Evolutionary conservation across 2,113 vertebrate species (phyloP).

Genomic region (Amblyopsis rosae): DNA sequence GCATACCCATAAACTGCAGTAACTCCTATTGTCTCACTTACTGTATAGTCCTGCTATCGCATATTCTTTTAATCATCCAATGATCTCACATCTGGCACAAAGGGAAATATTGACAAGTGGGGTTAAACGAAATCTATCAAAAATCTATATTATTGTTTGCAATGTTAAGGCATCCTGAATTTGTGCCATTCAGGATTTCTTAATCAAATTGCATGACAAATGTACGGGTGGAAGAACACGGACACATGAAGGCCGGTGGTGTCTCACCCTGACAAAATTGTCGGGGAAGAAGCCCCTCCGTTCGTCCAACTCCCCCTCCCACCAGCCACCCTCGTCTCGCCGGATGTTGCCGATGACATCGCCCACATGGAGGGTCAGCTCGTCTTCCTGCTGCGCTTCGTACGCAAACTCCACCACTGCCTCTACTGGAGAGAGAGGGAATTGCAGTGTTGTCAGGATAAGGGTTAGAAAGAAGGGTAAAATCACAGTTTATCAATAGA

Average conservation of each 20-base stretch:
- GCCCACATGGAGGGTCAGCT: slow-evolving; percentile 95
- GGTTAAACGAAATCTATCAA: too few relatives aligned
- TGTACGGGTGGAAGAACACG: not conserved
- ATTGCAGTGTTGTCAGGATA: not conserved
- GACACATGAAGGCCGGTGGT: slow-evolving; percentile 3
- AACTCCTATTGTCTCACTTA: too few relatives aligned
- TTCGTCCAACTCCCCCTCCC: slow-evolving; percentile 97
- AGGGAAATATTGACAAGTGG: too few relatives aligned
- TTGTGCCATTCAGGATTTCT: too few relatives aligned
- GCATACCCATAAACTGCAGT: too few relatives aligned
- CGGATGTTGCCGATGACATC: slow-evolving; percentile 97
- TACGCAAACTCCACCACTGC: slow-evolving; percentile 99
- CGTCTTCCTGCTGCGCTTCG: slow-evolving; percentile 97
- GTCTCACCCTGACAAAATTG: slow-evolving; percentile 99
- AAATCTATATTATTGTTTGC: too few relatives aligned
- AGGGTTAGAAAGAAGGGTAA: not conserved
- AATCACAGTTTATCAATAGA: not conserved
- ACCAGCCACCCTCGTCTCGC: slow-evolving; percentile 97
- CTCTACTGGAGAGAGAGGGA: slow-evolving; percentile 82
- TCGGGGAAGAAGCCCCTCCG: slow-evolving; percentile 98
- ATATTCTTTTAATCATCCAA: too few relatives aligned
- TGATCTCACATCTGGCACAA: too few relatives aligned
- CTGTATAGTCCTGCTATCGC: too few relatives aligned
- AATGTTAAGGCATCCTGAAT: too few relatives aligned
- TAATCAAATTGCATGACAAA: too few relatives aligned